Conservation (phyloP, 2,888 invertebrate genomes). For the Tachina grossa region DNA sequence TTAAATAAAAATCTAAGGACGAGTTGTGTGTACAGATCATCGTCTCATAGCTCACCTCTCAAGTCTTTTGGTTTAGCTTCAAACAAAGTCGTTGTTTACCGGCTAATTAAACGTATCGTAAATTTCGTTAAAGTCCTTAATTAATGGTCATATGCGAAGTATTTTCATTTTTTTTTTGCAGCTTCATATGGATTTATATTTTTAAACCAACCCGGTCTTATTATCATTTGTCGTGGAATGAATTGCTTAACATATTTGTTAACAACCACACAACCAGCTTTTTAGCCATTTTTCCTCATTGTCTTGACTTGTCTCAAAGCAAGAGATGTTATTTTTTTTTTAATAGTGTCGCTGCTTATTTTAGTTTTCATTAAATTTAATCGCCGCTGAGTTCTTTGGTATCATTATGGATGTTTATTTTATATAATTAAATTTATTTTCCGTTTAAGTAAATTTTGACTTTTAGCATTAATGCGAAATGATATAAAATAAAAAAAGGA, state of each 20-base stretch:
- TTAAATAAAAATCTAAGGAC: no score
- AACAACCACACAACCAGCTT: conserved; percentile 2
- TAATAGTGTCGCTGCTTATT: background rate
- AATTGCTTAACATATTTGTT: conserved; percentile 21
- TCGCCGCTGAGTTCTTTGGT: conserved; percentile 16
- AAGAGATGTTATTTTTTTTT: background rate
- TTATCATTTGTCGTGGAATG: background rate
- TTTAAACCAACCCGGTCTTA: background rate
- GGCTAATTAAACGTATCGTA: background rate
- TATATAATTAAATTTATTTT: conserved; percentile 15
- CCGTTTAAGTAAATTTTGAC: conserved; percentile 23
- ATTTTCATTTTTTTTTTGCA: background rate
- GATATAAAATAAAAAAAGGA: background rate
- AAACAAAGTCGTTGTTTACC: background rate
- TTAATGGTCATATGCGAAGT: background rate
- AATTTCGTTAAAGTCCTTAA: background rate
- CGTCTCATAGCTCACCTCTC: background rate
- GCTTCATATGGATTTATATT: background rate
- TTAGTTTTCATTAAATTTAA: conserved; percentile 29
- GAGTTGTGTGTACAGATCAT: no score
- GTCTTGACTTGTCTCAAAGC: background rate
- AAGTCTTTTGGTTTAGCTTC: conserved; percentile 3
- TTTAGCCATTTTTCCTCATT: background rate
- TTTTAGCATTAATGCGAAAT: conserved; percentile 39
- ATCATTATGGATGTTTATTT: conserved; percentile 13